Conservation (phyloP, 2,113 vertebrate species). For the Rhinolophus sinicus region DNA sequence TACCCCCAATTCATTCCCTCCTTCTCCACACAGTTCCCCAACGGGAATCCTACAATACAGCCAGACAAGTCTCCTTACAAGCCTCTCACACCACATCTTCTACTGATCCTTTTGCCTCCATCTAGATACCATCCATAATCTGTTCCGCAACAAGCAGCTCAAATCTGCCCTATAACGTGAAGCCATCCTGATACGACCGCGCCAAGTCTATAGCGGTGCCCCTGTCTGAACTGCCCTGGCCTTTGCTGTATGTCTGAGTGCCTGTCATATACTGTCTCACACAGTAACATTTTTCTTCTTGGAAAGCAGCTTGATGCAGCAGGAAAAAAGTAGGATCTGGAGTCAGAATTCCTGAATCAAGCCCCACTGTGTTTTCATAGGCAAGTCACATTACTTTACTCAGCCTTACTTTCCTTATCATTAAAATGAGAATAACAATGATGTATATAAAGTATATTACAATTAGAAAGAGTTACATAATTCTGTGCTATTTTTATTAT, state of each 20-base stretch:
- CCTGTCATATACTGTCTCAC: not conserved
- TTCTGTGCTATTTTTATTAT: conserved; percentile 7
- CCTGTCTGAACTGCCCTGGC: not conserved
- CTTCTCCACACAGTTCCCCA: not conserved
- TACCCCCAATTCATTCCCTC: not conserved
- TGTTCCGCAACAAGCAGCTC: not conserved
- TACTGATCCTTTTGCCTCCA: not conserved
- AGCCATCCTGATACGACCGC: not conserved
- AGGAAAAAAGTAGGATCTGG: not conserved
- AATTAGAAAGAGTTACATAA: not conserved
- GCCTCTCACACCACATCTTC: not conserved
- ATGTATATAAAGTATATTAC: not conserved
- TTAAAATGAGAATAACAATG: not conserved
- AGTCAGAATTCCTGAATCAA: not conserved
- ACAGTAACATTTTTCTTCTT: not conserved
- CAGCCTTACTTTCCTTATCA: not conserved
- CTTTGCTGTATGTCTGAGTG: not conserved
- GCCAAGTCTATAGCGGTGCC: not conserved
- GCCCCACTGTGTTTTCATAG: not conserved
- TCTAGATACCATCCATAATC: not conserved
- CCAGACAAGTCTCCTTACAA: not conserved
- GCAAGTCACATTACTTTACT: not conserved
- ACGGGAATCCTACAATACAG: not conserved
- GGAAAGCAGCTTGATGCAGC: conserved; percentile 14
- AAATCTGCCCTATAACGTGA: not conserved